Evolutionary conservation across 92 coral and sea anemone species (phyloP).

Genomic region (Zoanthus sansibaricus): DNA sequence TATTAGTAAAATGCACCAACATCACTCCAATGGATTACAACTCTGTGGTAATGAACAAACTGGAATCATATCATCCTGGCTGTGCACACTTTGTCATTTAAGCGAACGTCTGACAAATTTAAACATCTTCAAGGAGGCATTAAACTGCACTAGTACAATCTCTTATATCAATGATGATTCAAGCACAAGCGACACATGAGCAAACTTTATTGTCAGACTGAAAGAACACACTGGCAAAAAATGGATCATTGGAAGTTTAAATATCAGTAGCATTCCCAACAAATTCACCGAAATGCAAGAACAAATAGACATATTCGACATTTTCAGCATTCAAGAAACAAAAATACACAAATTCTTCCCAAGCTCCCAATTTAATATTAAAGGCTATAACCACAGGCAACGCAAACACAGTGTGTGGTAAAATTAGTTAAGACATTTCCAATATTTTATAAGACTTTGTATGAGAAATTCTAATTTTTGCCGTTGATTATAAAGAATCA

Average conservation of each 20-base stretch:
- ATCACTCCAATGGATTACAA: slow-evolving; percentile 5
- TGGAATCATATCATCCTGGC: background rate
- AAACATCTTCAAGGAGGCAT: slow-evolving; percentile 1
- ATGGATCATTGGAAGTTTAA: slow-evolving; percentile 45
- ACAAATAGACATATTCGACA: slow-evolving; percentile 48
- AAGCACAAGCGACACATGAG: slow-evolving; percentile 4
- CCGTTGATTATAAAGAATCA: too few species aligned
- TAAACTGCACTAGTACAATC: slow-evolving; percentile 2
- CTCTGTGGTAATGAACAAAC: background rate
- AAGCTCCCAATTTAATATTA: too few species aligned
- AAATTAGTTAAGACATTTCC: too few species aligned
- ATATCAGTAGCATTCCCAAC: slow-evolving; percentile 26
- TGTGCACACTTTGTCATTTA: background rate
- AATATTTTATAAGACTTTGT: too few species aligned
- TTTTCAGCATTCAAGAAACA: slow-evolving; percentile 17
- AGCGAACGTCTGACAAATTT: background rate
- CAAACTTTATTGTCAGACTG: background rate
- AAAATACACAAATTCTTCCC: background rate
- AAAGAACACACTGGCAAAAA: background rate
- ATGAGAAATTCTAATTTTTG: too few species aligned
- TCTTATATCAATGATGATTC: background rate
- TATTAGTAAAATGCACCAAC: slow-evolving; percentile 46
- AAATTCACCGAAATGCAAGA: slow-evolving; percentile 41
- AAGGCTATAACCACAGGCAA: too few species aligned
- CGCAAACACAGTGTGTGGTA: too few species aligned